Evolutionary conservation across 2,888 invertebrate genomes (phyloP).

Genomic region (Stictocephala bisonia): DNA sequence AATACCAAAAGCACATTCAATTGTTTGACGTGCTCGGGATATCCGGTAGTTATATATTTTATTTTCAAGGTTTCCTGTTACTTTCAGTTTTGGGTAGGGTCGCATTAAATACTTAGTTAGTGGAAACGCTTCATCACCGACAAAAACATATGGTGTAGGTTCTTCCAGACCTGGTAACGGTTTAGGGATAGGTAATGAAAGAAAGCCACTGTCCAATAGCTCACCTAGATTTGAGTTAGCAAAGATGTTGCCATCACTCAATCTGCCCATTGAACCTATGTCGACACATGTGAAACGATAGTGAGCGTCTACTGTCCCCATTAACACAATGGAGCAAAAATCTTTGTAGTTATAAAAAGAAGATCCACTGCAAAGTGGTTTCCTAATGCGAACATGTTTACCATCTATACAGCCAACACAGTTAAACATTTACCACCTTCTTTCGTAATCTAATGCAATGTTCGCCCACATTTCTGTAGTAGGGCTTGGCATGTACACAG

Average conservation of each 20-base stretch:
- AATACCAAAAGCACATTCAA: conserved; percentile 46
- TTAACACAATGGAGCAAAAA: conserved; percentile 58
- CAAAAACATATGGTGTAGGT: conserved; percentile 25
- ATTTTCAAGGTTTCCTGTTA: conserved; percentile 8
- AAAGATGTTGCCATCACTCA: conserved; percentile 59
- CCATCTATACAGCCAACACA: conserved; percentile 59
- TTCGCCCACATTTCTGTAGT: conserved; percentile 53
- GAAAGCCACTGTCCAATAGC: conserved; percentile 48
- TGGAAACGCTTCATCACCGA: conserved; percentile 37
- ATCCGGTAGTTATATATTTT: conserved; percentile 44
- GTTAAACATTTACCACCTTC: conserved; percentile 59
- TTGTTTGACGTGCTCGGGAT: conserved; percentile 30
- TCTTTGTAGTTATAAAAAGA: conserved; percentile 61
- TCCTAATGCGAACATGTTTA: conserved; percentile 59
- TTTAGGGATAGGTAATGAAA: conserved; percentile 53
- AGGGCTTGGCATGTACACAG: conserved; percentile 53
- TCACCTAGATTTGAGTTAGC: conserved; percentile 53
- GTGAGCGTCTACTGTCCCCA: conserved; percentile 59
- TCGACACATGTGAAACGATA: conserved; percentile 59
- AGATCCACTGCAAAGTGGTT: conserved; percentile 58
- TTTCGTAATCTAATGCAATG: conserved; percentile 57
- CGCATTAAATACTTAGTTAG: conserved; percentile 2
- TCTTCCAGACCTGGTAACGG: conserved; percentile 43
- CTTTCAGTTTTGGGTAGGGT: conserved; percentile 27
- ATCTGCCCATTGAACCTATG: conserved; percentile 58